Conservation (phyloP, 2,888 invertebrate species). For the Melanostoma scalare region DNA sequence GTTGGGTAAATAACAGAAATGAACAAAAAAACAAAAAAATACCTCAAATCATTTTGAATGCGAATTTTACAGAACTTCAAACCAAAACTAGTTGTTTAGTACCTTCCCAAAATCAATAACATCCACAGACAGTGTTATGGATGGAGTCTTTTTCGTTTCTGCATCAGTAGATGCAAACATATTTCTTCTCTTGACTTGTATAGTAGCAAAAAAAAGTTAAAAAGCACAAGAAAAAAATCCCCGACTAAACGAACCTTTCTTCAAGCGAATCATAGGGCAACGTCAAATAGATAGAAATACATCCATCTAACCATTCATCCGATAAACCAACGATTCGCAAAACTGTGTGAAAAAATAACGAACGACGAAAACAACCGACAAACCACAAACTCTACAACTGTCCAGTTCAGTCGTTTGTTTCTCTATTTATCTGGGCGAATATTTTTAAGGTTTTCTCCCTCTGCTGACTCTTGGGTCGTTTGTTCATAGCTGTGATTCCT, state of each 20-base stretch:
- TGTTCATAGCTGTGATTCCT: slow-evolving; percentile 62
- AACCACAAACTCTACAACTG: slow-evolving; percentile 56
- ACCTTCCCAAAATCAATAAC: slow-evolving; percentile 17
- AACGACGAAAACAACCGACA: slow-evolving; percentile 45
- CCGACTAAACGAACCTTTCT: slow-evolving; percentile 57
- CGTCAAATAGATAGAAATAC: slow-evolving; percentile 52
- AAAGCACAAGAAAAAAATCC: slow-evolving; percentile 1
- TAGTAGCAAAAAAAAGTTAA: not conserved
- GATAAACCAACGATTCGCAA: slow-evolving; percentile 70
- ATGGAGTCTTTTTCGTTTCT: slow-evolving; percentile 26
- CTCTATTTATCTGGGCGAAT: slow-evolving; percentile 46
- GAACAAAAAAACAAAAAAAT: not conserved
- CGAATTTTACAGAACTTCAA: slow-evolving; percentile 7
- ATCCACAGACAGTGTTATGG: slow-evolving; percentile 7
- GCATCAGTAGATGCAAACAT: slow-evolving; percentile 36
- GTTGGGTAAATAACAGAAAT: too few relatives aligned
- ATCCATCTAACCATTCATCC: slow-evolving; percentile 66
- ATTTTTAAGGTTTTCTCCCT: slow-evolving; percentile 52
- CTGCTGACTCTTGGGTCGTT: slow-evolving; percentile 9
- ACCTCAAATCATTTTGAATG: slow-evolving; percentile 2
- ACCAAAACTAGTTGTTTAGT: not conserved
- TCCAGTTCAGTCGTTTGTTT: slow-evolving; percentile 44
- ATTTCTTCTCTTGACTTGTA: slow-evolving; percentile 15
- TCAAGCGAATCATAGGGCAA: slow-evolving; percentile 59
- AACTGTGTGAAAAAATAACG: slow-evolving; percentile 40